phyloP scores from a whole-genome alignment of 2,888 invertebrate species.

The Gandaritis pyraliata region DNA sequence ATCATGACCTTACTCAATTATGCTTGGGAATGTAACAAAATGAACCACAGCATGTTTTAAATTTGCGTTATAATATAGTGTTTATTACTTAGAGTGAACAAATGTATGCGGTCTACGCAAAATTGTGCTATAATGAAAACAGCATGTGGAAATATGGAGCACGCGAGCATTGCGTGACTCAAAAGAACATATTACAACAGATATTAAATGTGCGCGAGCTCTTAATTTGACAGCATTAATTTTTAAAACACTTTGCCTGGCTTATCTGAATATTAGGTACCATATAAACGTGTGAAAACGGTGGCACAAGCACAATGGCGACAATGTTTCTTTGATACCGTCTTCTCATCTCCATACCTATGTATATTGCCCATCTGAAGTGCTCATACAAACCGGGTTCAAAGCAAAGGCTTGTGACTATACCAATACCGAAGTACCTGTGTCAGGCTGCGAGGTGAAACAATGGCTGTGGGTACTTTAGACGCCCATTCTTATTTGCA shows the following conservation, averaged over 20 bases:
- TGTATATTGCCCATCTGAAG: slow-evolving; percentile 33
- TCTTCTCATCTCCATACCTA: slow-evolving; percentile 25
- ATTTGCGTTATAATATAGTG: slow-evolving; percentile 35
- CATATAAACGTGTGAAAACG: slow-evolving; percentile 12
- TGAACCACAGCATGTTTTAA: slow-evolving; percentile 22
- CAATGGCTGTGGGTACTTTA: slow-evolving; percentile 48
- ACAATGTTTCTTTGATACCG: slow-evolving; percentile 25
- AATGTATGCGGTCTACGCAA: slow-evolving; percentile 41
- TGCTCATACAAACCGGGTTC: slow-evolving; percentile 36
- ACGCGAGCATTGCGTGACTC: slow-evolving; percentile 40
- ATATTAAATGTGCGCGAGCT: slow-evolving; percentile 31
- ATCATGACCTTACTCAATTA: slow-evolving; percentile 38
- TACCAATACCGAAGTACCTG: slow-evolving; percentile 36
- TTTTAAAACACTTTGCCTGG: slow-evolving; percentile 14
- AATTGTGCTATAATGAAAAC: slow-evolving; percentile 42
- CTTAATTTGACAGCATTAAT: slow-evolving; percentile 27
- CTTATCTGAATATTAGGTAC: slow-evolving; percentile 10
- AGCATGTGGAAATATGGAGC: slow-evolving; percentile 39
- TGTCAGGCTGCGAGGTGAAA: slow-evolving; percentile 43
- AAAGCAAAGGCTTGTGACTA: slow-evolving; percentile 37
- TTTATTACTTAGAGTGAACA: slow-evolving; percentile 37
- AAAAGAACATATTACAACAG: slow-evolving; percentile 24
- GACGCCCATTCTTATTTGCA: slow-evolving; percentile 54
- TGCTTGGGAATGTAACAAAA: slow-evolving; percentile 24
- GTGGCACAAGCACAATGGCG: slow-evolving; percentile 6